phyloP scores from a whole-genome alignment of 1,140 invertebrate genomes.

The Thrips palmi region DNA sequence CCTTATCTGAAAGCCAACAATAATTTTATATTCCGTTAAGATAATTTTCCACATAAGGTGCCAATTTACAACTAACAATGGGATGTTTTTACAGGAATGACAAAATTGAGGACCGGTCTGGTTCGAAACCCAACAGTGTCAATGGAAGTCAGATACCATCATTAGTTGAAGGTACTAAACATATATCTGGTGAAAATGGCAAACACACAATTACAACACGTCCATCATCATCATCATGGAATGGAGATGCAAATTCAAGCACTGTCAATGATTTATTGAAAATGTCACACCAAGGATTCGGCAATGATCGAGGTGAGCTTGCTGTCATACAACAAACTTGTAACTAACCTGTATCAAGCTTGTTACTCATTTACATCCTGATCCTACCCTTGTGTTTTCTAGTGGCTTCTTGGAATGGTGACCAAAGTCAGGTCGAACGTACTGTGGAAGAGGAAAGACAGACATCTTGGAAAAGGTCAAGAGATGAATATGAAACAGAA shows the following conservation, averaged over 20 bases:
- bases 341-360: neutral
- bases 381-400: constrained; percentile 2
- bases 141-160: constrained; percentile 5
- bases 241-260: constrained; percentile 8
- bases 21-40: too few relatives aligned
- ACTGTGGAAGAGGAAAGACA: constrained; percentile 14
- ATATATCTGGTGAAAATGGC: too few relatives aligned
- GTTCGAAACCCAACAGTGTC: constrained; percentile 1
- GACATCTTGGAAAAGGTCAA: constrained; percentile 10
- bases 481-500: constrained; percentile 15
- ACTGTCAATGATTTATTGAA: constrained; percentile 26
- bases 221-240: too few relatives aligned
- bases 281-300: constrained; percentile 27
- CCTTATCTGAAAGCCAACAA: too few relatives aligned
- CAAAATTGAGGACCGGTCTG: neutral
- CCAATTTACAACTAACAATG: neutral
- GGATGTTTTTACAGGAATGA: neutral
- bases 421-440: constrained; percentile 13
- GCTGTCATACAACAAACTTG: neutral
- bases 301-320: constrained; percentile 20
- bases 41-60: neutral
- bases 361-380: neutral
- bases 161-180: neutral
- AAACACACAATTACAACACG: too few relatives aligned
- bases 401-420: constrained; percentile 17